Evolutionary conservation across 2,888 invertebrate species (phyloP).

Genomic region (Papilio gigon): DNA sequence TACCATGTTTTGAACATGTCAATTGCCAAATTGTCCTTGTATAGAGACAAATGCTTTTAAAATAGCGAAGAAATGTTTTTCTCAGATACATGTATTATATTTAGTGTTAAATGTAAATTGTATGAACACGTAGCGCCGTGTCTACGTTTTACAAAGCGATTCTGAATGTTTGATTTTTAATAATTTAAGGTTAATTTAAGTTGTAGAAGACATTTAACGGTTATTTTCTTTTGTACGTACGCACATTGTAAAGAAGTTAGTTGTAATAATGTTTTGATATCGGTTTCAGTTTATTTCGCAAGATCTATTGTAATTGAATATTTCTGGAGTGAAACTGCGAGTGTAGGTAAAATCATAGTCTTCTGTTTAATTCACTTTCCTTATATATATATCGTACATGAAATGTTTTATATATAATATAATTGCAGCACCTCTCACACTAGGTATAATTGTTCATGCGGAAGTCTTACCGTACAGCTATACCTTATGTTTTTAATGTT

Average conservation of each 20-base stretch:
- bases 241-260: constrained; percentile 2
- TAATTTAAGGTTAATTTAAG: constrained; percentile 1
- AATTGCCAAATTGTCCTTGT: constrained; percentile 6
- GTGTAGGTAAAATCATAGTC: neutral
- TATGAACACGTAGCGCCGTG: neutral
- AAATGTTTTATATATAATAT: too few relatives aligned
- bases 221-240: constrained; percentile 1
- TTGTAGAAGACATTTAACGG: neutral
- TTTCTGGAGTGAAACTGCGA: too few relatives aligned
- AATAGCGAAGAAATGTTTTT: too few relatives aligned
- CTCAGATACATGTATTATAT: constrained; percentile 29
- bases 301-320: neutral
- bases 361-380: neutral
- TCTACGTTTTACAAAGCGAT: neutral
- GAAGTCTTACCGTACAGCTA: neutral
- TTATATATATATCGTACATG: neutral
- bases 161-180: neutral
- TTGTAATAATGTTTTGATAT: neutral
- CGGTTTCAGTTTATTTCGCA: neutral
- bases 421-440: too few relatives aligned
- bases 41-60: too few relatives aligned
- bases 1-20: too few relatives aligned
- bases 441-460: too few relatives aligned
- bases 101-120: constrained; percentile 25
- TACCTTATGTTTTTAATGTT: neutral